Base-by-base conservation (phyloP, 1,140 invertebrate species). In the Calosoma granatense region DNA sequence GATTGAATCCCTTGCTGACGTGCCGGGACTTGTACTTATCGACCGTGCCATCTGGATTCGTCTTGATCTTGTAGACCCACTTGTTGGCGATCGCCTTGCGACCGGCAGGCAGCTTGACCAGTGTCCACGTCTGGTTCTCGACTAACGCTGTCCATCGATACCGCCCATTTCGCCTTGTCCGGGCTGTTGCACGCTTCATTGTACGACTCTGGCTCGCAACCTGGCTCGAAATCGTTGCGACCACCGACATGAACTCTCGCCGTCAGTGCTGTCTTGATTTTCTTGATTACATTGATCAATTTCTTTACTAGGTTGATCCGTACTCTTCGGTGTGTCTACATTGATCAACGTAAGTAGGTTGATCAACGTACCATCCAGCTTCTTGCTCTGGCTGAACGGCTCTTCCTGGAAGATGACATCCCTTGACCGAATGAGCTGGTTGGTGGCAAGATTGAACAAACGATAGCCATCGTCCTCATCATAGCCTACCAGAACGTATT, bases 1-100 rank as follows among this genome's bases (percentile, higher is more conserved):
- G 73, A 2, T 39, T 57, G 59, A 65, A 74, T 0, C 73, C 72
- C 57, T 63, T 64, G 1, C 68, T 67, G 14, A 73, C 71, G 0
- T 75, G 59, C 15, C 73, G 39, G 0, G 70, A 65, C 55, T 72
- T 70, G 19, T 57, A 68, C n/a, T 56, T 60, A n/a, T 55, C 58
- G 14, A 51, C 21, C 26, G 22, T 20, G 1, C 58, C 55, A 56
- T 59, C 58, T 1, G 41, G 22, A 30, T 64, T 56, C 4, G 43
- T 22, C 58, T 72, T 71, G 1, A 61, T 56, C 22, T 62, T 64
- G 11, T 61, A 74, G 1, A 76, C 61, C 70, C 67, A 73, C 60
- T 64, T 72, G 23, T 56, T 61, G 0, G 59, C 59, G 19, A 67
- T 64, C 0, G 60, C 12, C 23, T 58, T 61, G 15, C 53, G 56